A percentile compares a stretch with the other conserved stretches of the same genome.
Conservation (phyloP, 1,140 invertebrate genomes). For the Papilio xuthus region DNA sequence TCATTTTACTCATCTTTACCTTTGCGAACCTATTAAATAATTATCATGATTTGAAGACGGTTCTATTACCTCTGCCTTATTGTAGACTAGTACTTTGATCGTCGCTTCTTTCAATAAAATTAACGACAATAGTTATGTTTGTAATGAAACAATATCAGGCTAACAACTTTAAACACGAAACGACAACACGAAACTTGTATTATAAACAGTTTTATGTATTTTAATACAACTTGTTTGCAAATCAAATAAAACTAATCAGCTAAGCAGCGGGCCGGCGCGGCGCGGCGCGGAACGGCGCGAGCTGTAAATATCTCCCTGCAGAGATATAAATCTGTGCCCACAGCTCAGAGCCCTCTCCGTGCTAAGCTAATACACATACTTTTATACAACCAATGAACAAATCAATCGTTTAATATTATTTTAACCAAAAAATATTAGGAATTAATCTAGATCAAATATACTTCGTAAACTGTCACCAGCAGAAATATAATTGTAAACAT, state of each 20-base stretch:
- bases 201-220: background rate
- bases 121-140: no score
- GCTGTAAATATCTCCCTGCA: constrained; percentile 16
- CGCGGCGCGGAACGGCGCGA: background rate
- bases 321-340: constrained; percentile 6
- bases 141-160: no score
- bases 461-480: background rate
- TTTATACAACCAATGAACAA: background rate
- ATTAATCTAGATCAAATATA: background rate
- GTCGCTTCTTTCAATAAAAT: no score
- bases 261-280: background rate
- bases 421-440: background rate
- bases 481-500: background rate
- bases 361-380: background rate
- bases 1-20: background rate
- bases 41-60: background rate
- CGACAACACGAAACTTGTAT: background rate
- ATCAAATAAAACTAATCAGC: constrained; percentile 15
- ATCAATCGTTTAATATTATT: background rate
- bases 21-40: background rate
- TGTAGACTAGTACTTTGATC: no score
- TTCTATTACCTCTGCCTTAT: no score
- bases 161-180: background rate
- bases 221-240: background rate
- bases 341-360: background rate